These are phyloP conservation scores for Crocuta crocuta DNA, from an alignment of 2,113 vertebrate genomes.

Conservation along the genomic window DNA sequence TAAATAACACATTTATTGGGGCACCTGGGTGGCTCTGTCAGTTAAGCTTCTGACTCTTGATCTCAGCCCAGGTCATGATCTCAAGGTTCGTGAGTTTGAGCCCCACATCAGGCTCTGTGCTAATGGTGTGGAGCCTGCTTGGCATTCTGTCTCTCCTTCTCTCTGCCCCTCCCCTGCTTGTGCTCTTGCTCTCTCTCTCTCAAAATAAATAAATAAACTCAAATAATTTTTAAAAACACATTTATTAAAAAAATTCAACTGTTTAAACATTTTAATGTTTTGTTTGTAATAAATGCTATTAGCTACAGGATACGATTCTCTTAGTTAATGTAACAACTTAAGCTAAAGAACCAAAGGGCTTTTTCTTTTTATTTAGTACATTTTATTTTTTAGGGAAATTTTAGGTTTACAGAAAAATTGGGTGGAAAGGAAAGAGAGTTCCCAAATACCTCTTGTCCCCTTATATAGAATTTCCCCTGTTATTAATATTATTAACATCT, in stretches of 20 bases:
- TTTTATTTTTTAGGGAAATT: background rate
- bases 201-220: too few relatives aligned
- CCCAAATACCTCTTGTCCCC: background rate
- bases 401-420: background rate
- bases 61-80: too few relatives aligned
- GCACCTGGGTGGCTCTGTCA: too few relatives aligned
- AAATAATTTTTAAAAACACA: background rate
- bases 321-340: background rate
- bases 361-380: background rate
- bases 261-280: background rate
- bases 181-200: too few relatives aligned
- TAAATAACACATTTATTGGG: background rate
- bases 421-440: background rate
- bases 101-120: too few relatives aligned
- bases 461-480: too few relatives aligned
- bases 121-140: too few relatives aligned
- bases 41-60: too few relatives aligned
- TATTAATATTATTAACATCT: too few relatives aligned
- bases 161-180: too few relatives aligned
- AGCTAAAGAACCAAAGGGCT: background rate
- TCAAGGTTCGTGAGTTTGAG: too few relatives aligned
- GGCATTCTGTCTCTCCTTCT: too few relatives aligned
- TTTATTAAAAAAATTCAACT: background rate
- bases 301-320: background rate
- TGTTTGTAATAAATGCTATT: background rate